Base-by-base conservation (phyloP, 2,888 invertebrate species). In the Druceiella hillmani region DNA sequence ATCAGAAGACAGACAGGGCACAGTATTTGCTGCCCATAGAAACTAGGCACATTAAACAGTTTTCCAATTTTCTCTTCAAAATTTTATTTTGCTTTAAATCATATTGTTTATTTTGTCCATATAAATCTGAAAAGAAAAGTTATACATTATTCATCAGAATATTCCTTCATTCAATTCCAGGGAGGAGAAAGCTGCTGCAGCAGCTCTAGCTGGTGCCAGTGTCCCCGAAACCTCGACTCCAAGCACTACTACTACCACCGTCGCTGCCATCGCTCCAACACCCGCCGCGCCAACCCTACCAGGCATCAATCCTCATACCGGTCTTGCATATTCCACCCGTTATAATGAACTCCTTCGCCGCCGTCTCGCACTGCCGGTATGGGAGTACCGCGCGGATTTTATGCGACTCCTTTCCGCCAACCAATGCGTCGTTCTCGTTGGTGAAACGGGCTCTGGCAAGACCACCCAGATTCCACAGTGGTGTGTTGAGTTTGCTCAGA, bases 401-500 rank as follows among this genome's bases (percentile, higher is more conserved):
- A 89, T 94, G 85, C 81, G 94, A 52, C 74, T 93, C 24, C 70
- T 99, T n/a, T 83, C 83, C 46, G 86, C 88, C 37, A 87, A 97
- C 63, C 98, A 98, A 57, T 89, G 89, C 46, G 89, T 97, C 15
- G 95, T 98, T 2, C 71, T 99, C 0, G 99, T 99, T 3, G 99
- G 99, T 51, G 99, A 99, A 61, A 99, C 97, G 0, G 99, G 99
- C n/a, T 97, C 95, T 2, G 99, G 99, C 1, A 99, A 99, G 72
- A 99, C 99, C 0, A 99, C 99, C 7, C 99, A 97, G 70, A 99
- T 99, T 54, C 99, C 99, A 1, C 99, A 70, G 42, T 70, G 70
- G 70, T 67, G 66, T 0, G 70, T 70, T 0, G 69, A 70, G 42
- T 70, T 69, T 14, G 61, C 70, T 0, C 58, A 64, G 0, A 56